phyloP scores from a whole-genome alignment of 2,888 invertebrate genomes.

The Exocentrus adspersus region DNA sequence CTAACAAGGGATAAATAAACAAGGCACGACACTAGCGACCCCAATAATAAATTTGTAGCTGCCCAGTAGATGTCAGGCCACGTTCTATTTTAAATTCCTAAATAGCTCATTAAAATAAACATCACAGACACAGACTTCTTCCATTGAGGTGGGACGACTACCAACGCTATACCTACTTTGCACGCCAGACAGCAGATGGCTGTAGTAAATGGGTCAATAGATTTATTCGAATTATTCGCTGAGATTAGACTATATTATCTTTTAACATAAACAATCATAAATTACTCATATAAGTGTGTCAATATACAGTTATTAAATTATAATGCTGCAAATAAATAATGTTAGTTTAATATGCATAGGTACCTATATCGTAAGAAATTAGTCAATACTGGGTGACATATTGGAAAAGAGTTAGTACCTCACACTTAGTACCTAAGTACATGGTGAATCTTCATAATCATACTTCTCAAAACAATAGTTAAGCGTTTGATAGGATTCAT shows the following conservation, averaged over 20 bases:
- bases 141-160: background rate
- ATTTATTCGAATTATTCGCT: background rate
- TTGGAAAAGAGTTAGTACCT: too few species aligned
- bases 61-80: conserved; percentile 12
- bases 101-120: conserved; percentile 11
- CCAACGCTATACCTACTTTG: background rate
- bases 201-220: background rate
- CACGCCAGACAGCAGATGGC: conserved; percentile 24
- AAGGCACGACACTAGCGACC: too few species aligned
- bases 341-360: background rate
- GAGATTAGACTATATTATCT: conserved; percentile 12
- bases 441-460: too few species aligned
- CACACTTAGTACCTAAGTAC: too few species aligned
- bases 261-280: conserved; percentile 17
- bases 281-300: conserved; percentile 24
- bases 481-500: too few species aligned
- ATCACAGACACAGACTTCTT: conserved; percentile 17
- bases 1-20: too few species aligned
- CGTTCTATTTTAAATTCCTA: background rate
- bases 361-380: too few species aligned
- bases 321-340: conserved; percentile 17
- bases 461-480: too few species aligned
- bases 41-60: too few species aligned
- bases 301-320: conserved; percentile 29
- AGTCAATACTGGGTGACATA: too few species aligned